These are phyloP conservation scores for Thrips palmi DNA, from an alignment of 1,140 invertebrate genomes.

Conservation along the genomic window DNA sequence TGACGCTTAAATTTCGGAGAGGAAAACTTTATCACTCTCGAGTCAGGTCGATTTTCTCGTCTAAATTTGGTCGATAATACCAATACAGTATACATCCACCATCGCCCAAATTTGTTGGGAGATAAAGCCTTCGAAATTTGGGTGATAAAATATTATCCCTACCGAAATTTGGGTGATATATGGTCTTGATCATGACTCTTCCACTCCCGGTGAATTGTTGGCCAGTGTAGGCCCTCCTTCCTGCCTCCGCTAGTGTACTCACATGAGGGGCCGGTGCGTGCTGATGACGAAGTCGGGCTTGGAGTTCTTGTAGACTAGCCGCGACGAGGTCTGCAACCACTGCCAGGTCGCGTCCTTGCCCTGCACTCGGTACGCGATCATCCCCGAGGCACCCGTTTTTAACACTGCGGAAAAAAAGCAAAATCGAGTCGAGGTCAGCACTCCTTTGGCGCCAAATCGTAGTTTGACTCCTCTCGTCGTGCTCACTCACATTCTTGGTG, in stretches of 20 bases:
- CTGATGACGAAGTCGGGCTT: slow-evolving; percentile 98
- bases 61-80: too few relatives aligned
- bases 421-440: neutral
- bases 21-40: too few relatives aligned
- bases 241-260: slow-evolving; percentile 34
- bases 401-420: slow-evolving; percentile 51
- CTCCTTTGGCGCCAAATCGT: neutral
- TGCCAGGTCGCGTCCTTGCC: slow-evolving; percentile 90
- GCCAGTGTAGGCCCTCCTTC: too few relatives aligned
- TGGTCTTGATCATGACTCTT: too few relatives aligned
- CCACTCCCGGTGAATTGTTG: too few relatives aligned
- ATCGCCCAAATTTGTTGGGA: too few relatives aligned
- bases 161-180: too few relatives aligned
- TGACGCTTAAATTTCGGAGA: too few relatives aligned
- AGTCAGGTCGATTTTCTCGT: too few relatives aligned
- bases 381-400: slow-evolving; percentile 93
- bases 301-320: slow-evolving; percentile 96
- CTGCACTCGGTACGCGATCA: slow-evolving; percentile 93
- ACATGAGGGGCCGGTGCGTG: slow-evolving; percentile 94
- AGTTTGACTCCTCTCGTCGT: neutral
- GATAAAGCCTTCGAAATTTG: too few relatives aligned
- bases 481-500: slow-evolving; percentile 89
- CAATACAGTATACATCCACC: too few relatives aligned
- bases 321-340: slow-evolving; percentile 93
- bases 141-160: too few relatives aligned